phyloP scores from a whole-genome alignment of 2,888 invertebrate species.

The Megastigmus dorsalis region DNA sequence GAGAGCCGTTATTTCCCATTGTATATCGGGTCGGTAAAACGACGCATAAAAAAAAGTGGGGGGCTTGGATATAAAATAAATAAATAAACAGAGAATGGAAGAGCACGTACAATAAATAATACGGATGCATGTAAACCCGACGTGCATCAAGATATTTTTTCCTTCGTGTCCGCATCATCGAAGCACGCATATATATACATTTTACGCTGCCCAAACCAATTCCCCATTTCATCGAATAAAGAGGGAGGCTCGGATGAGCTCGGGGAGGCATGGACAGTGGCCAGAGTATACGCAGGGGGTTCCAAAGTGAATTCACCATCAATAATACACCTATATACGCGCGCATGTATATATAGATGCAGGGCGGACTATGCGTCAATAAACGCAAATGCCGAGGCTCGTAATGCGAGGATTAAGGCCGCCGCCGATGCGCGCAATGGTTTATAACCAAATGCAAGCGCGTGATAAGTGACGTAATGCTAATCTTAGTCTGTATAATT shows the following conservation, averaged over 20 bases:
- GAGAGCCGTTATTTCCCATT: background rate
- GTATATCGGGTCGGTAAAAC: background rate
- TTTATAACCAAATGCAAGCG: slow-evolving; percentile 56
- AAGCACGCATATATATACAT: background rate
- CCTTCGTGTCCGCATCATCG: background rate
- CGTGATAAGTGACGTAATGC: slow-evolving; percentile 35
- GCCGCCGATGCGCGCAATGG: slow-evolving; percentile 50
- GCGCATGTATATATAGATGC: too few relatives aligned
- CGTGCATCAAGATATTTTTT: background rate
- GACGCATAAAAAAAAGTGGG: slow-evolving; percentile 17
- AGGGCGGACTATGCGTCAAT: slow-evolving; percentile 18
- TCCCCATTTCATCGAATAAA: too few relatives aligned
- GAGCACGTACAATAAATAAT: too few relatives aligned
- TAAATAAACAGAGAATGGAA: background rate
- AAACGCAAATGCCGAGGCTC: slow-evolving; percentile 30
- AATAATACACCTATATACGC: slow-evolving; percentile 4
- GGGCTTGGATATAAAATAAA: background rate
- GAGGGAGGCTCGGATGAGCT: background rate
- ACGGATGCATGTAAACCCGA: background rate
- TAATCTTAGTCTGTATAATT: slow-evolving; percentile 20
- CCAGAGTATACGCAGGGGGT: background rate
- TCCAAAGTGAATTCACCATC: slow-evolving; percentile 34
- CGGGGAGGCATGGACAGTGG: too few relatives aligned
- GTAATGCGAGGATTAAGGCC: slow-evolving; percentile 32
- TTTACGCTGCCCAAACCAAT: background rate